Base-by-base conservation (phyloP, 2,888 invertebrate species). In the Eupithecia vulgata region DNA sequence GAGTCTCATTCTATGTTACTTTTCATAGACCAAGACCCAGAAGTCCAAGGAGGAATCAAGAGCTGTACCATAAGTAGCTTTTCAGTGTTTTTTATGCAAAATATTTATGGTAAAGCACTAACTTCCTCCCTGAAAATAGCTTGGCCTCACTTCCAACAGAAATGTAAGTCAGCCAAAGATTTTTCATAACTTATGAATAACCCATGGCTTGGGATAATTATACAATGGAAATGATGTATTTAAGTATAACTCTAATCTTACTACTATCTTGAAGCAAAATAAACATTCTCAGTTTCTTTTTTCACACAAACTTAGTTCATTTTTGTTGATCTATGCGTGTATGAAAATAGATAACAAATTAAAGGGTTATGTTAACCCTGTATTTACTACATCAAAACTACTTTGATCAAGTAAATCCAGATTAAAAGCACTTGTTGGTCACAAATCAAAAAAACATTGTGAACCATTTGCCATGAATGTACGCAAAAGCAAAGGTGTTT, bases 181-280 rank as follows among this genome's bases (percentile, higher is more conserved):
- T 90, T 90, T 91, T 93, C 93, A 87, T 84, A 80, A 78, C 76
- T 81, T 77, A 83, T 88, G 92, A 93, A 93, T 88, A 91, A 90
- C 77, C 89, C 89, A 85, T 90, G 92, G 92, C 91, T 90, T 84
- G 30, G 13, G 48, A 69, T 65, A 15, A 21, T 21, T 13, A 64
- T 12, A n/a, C 34, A 35, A n/a, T 5, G 25, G 25, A n/a, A n/a
- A 64, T 34, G 35, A 30, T 35, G 13, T 65, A 15, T 40, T 40
- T 40, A 42, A 17, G 8, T 34, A 6, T 35, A 40, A 0, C 40
- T 25, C 40, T 65, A 17, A n/a, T 30, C 5, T 35, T 64, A 37
- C 35, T 35, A 37, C 21, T 5, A 17, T 59, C 6, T 59, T 59
- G 15, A 30, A 30, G 30, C 30, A 61, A 61, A 30, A 30, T 34